These are phyloP conservation scores for Oncopeltus fasciatus DNA, from an alignment of 1,140 invertebrate genomes.

Conservation along the genomic window DNA sequence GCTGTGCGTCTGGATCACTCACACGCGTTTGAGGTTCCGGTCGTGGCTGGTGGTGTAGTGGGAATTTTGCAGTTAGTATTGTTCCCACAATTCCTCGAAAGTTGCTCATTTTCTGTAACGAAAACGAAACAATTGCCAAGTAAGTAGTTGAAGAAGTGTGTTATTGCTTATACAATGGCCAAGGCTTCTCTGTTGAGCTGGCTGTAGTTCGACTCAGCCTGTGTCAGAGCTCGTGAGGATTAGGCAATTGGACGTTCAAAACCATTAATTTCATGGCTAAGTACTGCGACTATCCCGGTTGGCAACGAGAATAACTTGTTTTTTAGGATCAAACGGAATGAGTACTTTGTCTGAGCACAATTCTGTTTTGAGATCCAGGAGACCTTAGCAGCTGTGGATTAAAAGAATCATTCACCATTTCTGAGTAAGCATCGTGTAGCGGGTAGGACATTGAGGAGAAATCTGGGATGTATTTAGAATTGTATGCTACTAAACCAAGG, in stretches of 20 bases:
- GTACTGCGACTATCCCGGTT: slow-evolving; percentile 36
- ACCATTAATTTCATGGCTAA: no score
- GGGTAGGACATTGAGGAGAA: slow-evolving; percentile 15
- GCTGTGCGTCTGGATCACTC: no score
- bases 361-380: slow-evolving; percentile 30
- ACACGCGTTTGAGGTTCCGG: no score
- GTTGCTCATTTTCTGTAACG: not conserved
- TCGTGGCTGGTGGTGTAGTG: no score
- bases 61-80: no score
- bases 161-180: slow-evolving; percentile 25
- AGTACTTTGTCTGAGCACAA: slow-evolving; percentile 21
- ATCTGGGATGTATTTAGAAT: slow-evolving; percentile 26
- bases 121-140: not conserved
- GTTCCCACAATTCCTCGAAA: no score
- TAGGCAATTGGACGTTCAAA: slow-evolving; percentile 31
- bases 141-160: not conserved
- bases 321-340: slow-evolving; percentile 29
- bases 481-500: slow-evolving; percentile 29
- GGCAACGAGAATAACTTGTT: slow-evolving; percentile 30
- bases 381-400: slow-evolving; percentile 21
- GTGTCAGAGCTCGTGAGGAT: slow-evolving; percentile 30
- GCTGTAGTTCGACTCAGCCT: slow-evolving; percentile 32
- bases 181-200: slow-evolving; percentile 35
- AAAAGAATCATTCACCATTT: slow-evolving; percentile 17
- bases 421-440: slow-evolving; percentile 17